Evolutionary conservation across 2,888 invertebrate species (phyloP).

Genomic region (Empis livida): DNA sequence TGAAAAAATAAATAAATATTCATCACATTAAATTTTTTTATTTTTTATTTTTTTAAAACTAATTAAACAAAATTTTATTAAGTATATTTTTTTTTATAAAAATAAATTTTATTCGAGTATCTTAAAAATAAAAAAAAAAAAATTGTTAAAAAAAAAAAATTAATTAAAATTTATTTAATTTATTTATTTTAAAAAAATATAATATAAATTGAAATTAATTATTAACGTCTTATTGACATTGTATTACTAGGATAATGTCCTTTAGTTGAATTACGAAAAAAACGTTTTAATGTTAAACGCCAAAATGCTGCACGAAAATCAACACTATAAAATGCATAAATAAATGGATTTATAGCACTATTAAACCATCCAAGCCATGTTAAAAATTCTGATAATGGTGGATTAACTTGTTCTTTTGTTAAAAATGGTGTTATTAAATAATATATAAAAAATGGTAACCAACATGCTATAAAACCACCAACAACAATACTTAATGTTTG

Average conservation of each 20-base stretch:
- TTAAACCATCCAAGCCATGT: constrained; percentile 88
- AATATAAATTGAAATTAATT: not conserved
- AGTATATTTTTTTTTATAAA: too few relatives aligned
- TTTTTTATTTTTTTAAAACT: too few relatives aligned
- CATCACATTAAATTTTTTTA: too few relatives aligned
- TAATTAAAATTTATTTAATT: too few relatives aligned
- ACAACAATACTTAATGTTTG: constrained; percentile 78
- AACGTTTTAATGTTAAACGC: constrained; percentile 50
- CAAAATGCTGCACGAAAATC: constrained; percentile 79
- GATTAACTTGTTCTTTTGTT: constrained; percentile 44
- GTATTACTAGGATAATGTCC: constrained; percentile 29
- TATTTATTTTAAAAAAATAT: too few relatives aligned
- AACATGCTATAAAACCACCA: constrained; percentile 77
- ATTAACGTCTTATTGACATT: constrained; percentile 33
- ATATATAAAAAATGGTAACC: constrained; percentile 77
- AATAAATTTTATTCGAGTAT: too few relatives aligned
- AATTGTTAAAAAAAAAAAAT: too few relatives aligned
- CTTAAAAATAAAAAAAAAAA: too few relatives aligned
- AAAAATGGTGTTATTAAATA: constrained; percentile 72
- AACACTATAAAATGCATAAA: constrained; percentile 79
- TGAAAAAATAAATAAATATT: too few relatives aligned
- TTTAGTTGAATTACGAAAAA: constrained; percentile 26
- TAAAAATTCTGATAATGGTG: constrained; percentile 55
- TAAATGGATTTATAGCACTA: constrained; percentile 81
- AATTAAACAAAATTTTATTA: too few relatives aligned